Evolutionary conservation across 2,113 vertebrate species (phyloP), one percentile per base, ranked within the genome.

Genomic region (Cheirogaleus medius): DNA sequence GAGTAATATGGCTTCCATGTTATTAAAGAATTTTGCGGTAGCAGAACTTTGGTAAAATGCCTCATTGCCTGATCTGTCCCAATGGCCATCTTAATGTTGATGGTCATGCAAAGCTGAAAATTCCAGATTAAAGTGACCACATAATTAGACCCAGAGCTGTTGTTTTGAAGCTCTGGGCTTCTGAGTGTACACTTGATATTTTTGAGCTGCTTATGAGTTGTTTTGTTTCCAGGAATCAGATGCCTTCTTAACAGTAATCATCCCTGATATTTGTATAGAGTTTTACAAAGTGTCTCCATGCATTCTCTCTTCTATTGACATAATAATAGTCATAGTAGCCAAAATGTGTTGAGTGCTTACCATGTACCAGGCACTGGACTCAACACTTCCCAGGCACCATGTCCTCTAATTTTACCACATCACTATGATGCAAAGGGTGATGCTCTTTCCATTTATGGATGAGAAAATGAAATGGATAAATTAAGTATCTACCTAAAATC

Each of bases 21-120:
- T 25, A 85, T 96, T 95, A 86, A 88, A 97, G 18, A 81, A 49
- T 39, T 76, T 76, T n/a, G 32, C 42, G 27, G 34, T 27, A 90
- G 34, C 34, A 90, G 58, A 98, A 76, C 85, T 54, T 94, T 90
- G 81, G 77, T 97, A 94, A 97, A 96, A 80, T 85, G 84, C 1
- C 52, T 77, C 52, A 85, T 89, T 93, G 49, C 60, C 60, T 71
- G 2, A 95, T 95, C 58, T 94, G 91, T 64, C 94, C 69, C 54
- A 95, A 63, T n/a, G 66, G 14, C 39, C 44, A 42, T 37, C 74
- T 76, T 63, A 68, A 60, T 93, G 47, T 71, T 93, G 15, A 64
- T 90, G 71, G 11, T 17, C 15, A 93, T 90, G 60, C 94, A 90
- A 96, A 93, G 39, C 47, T 42, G 56, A 91, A 71, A 88, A 86